Evolutionary conservation across 2,113 vertebrate species (phyloP).

Genomic region (Diadophis punctatus): DNA sequence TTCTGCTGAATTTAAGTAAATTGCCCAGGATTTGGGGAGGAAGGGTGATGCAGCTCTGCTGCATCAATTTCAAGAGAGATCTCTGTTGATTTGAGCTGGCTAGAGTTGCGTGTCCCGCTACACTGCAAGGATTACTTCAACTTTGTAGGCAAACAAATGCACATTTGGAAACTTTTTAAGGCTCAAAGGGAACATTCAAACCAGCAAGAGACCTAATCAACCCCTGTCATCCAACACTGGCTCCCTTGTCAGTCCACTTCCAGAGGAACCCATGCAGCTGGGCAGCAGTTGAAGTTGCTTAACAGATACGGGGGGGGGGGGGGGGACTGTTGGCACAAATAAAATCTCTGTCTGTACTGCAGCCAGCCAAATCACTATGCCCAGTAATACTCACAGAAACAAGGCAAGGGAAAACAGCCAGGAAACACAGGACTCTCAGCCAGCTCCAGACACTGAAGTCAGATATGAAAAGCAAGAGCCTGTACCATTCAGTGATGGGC

Average conservation of each 20-base stretch:
- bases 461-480: not conserved
- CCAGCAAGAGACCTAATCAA: not conserved
- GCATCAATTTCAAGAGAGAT: no score
- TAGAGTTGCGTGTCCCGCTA: not conserved
- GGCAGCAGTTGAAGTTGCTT: not conserved
- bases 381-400: not conserved
- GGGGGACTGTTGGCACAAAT: not conserved
- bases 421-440: not conserved
- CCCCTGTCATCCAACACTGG: not conserved
- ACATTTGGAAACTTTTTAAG: not conserved
- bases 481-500: not conserved
- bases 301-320: not conserved
- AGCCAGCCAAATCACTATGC: not conserved
- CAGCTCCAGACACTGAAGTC: not conserved
- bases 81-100: not conserved
- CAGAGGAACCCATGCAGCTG: not conserved
- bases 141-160: not conserved
- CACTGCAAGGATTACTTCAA: not conserved
- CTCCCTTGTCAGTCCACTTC: not conserved
- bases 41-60: not conserved
- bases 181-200: not conserved
- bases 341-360: not conserved
- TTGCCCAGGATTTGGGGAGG: not conserved
- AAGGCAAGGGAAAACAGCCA: not conserved
- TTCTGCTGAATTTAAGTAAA: not conserved